phyloP scores from a whole-genome alignment of 30 jellyfish, hydroid and myxozoan genomes.

The Nemopilema nomurai region DNA sequence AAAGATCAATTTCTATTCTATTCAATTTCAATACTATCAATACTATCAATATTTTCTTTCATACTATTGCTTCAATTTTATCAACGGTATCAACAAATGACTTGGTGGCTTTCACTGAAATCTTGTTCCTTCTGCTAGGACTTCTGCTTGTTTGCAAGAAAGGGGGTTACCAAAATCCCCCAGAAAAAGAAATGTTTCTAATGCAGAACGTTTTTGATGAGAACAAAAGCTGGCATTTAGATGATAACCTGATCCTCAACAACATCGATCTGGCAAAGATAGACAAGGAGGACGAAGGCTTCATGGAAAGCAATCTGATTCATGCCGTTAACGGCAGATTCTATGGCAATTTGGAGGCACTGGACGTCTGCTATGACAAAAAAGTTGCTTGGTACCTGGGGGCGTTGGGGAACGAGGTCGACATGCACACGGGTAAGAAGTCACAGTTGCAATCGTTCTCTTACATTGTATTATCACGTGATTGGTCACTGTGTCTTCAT shows the following conservation, averaged over 20 bases:
- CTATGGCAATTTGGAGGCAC: constrained; percentile 56
- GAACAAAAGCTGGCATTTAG: constrained; percentile 64
- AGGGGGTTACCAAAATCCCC: constrained; percentile 42
- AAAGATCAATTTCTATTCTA: no score
- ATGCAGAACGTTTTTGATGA: constrained; percentile 48
- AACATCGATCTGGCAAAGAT: constrained; percentile 17
- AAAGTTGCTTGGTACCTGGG: constrained; percentile 68
- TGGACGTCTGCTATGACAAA: constrained; percentile 48
- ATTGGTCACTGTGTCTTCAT: no score
- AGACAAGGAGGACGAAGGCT: constrained; percentile 68
- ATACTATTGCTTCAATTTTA: no score
- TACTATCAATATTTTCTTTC: no score
- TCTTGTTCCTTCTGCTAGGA: no score
- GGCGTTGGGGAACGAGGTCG: constrained; percentile 72
- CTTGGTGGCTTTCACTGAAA: no score
- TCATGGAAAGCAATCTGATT: constrained; percentile 57
- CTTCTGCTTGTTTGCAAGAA: constrained; percentile 59
- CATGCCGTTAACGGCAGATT: constrained; percentile 63
- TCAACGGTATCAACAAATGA: no score
- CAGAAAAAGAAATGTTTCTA: constrained; percentile 30
- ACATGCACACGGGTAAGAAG: constrained; percentile 57
- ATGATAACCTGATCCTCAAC: constrained; percentile 40
- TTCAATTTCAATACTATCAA: no score
- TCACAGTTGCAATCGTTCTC: neutral
- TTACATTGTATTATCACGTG: neutral